Evolutionary conservation across 37 sponge, comb jelly and placozoan genomes (phyloP).

Genomic region (Halichondria panicea): DNA sequence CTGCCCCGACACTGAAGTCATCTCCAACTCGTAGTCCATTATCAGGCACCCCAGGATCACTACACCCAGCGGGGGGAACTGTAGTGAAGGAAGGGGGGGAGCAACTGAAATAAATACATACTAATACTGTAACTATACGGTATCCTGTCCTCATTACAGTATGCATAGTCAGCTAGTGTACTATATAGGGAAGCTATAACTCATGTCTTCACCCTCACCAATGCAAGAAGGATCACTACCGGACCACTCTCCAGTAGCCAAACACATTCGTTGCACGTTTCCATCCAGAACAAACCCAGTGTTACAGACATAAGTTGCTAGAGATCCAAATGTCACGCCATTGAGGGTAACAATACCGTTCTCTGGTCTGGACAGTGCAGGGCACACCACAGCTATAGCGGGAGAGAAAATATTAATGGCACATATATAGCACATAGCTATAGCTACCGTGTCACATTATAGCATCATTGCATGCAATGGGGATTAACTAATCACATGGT

Average conservation of each 20-base stretch:
- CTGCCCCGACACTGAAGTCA: slow-evolving; percentile 11
- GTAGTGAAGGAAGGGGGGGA: neutral
- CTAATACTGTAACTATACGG: neutral
- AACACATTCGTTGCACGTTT: slow-evolving; percentile 28
- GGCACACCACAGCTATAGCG: slow-evolving; percentile 44
- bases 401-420: too few species aligned
- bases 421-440: too few species aligned
- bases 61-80: slow-evolving; percentile 43
- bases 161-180: neutral
- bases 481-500: neutral
- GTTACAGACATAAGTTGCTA: slow-evolving; percentile 46
- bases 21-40: slow-evolving; percentile 37
- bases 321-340: slow-evolving; percentile 21
- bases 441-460: too few species aligned
- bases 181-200: neutral
- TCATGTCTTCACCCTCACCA: slow-evolving; percentile 10
- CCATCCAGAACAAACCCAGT: slow-evolving; percentile 47
- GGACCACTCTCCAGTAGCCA: slow-evolving; percentile 61
- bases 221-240: slow-evolving; percentile 44
- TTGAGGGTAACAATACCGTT: slow-evolving; percentile 40
- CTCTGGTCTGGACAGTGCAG: slow-evolving; percentile 5
- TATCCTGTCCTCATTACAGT: neutral
- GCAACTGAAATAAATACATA: neutral
- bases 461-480: too few species aligned
- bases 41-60: slow-evolving; percentile 44